Base-by-base conservation (phyloP, 1,140 invertebrate species). In the Procambarus clarkii region DNA sequence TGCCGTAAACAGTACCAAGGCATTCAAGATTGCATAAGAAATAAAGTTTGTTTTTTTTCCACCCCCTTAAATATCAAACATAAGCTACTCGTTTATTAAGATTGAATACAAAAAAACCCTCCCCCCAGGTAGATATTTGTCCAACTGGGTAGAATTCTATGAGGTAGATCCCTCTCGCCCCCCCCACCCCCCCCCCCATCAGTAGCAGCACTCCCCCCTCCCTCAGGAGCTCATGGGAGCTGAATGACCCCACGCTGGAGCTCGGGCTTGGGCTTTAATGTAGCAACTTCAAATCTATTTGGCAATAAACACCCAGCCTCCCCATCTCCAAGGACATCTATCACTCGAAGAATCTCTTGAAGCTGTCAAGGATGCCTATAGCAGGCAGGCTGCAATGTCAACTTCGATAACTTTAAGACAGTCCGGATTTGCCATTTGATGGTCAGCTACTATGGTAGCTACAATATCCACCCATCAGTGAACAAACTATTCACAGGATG, bases 111-210 rank as follows among this genome's bases (percentile, higher is more conserved):
- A 54, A 3, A 21, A 64, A 34, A 34, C 34, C 34, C 34, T 1
- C 34, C 2, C 60, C 60, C 60, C 60, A 64, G 60, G 60, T 18
- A 64, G 21, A 11, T 64, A 64, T 18, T 64, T 18, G 60, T 64
- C 60, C 60, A 64, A 64, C 60, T 64, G 60, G 60, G 15, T 64
- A 64, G 18, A 18, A 64, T 21, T 64, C 21, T 64, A n/a, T 79
- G 79, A 81, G 79, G 45, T 79, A 81, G 79, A 81, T 48, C 79
- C 79, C 79, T 58, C 24, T 15, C 5, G 8, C 78, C 45, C 78
- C 45, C 78, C 34, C 21, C 78, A 13, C 44, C 5, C 78, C 78
- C 50, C 18, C 79, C 24, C 79, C 79, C 79, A 50, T 24, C 79
- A 45, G 48, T 58, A 81, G 79, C 48, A 81, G 79, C 79, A 45